Conservation (phyloP, 30 jellyfish, hydroid and myxozoan species). For the Aurelia aurita complex sp. Pacific region DNA sequence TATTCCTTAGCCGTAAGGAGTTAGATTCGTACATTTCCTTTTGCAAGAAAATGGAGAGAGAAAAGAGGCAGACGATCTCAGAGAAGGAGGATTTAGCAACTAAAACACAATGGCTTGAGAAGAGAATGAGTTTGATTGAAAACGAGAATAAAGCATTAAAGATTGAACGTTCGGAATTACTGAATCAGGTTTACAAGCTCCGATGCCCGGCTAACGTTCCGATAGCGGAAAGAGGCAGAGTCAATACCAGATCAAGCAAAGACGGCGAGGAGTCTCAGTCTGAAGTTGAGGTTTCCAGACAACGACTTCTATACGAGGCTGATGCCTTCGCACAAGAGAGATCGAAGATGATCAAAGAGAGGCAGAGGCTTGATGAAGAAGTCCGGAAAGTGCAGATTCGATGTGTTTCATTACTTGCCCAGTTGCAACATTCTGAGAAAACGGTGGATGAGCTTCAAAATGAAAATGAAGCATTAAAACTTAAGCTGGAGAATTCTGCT, state of each 20-base stretch:
- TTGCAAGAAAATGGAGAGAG: conserved; percentile 96
- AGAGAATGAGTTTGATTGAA: conserved; percentile 82
- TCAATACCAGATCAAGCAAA: conserved; percentile 23
- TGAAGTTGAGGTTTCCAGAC: conserved; percentile 87
- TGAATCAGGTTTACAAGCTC: conserved; percentile 90
- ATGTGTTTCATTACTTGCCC: conserved; percentile 93
- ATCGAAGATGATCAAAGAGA: conserved; percentile 82
- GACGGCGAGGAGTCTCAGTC: conserved; percentile 68
- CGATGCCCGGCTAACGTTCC: conserved; percentile 87
- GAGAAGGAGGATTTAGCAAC: conserved; percentile 96
- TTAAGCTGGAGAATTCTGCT: conserved; percentile 55
- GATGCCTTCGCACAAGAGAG: conserved; percentile 98
- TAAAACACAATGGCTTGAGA: conserved; percentile 95
- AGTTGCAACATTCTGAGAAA: conserved; percentile 93
- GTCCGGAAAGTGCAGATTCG: conserved; percentile 89
- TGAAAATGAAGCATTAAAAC: conserved; percentile 87
- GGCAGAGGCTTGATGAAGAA: conserved; percentile 98
- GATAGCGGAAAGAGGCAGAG: conserved; percentile 58
- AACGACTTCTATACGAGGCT: conserved; percentile 89
- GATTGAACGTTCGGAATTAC: conserved; percentile 86
- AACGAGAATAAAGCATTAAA: conserved; percentile 86
- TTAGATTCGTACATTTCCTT: conserved; percentile 96
- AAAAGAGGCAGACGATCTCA: conserved; percentile 92
- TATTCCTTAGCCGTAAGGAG: conserved; percentile 90
- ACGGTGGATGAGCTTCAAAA: conserved; percentile 87